A percentile compares a stretch with the other conserved stretches of the same genome.
These are phyloP conservation scores for Napeogenes inachia DNA, from an alignment of 2,888 invertebrate species.

Conservation along the genomic window DNA sequence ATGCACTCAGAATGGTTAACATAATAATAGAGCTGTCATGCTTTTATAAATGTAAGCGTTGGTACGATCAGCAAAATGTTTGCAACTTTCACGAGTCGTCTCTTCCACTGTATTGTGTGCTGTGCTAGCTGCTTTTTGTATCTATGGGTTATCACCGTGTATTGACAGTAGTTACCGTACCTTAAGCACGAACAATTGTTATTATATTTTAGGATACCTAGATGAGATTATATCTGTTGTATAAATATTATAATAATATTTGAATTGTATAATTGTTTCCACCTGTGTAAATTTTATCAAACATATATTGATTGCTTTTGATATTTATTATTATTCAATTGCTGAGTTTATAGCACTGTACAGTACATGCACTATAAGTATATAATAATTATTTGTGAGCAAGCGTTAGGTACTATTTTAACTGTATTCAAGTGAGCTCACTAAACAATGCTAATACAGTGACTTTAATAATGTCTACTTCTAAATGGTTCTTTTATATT, in stretches of 20 bases:
- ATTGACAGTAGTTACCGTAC: constrained; percentile 64
- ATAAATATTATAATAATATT: too few species aligned
- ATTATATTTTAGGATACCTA: constrained; percentile 27
- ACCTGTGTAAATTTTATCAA: constrained; percentile 23
- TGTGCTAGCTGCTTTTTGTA: constrained; percentile 78
- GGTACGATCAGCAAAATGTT: constrained; percentile 73
- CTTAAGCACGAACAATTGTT: constrained; percentile 63
- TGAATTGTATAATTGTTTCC: background rate
- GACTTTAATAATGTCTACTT: too few species aligned
- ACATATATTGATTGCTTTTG: constrained; percentile 35
- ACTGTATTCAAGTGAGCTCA: too few species aligned
- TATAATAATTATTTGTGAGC: background rate
- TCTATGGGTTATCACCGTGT: constrained; percentile 75
- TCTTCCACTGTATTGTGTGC: constrained; percentile 77
- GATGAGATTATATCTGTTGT: background rate
- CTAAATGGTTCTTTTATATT: too few species aligned
- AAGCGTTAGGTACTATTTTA: too few species aligned
- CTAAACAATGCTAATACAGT: too few species aligned
- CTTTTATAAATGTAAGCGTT: constrained; percentile 76
- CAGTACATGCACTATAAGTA: constrained; percentile 56
- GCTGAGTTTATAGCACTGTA: constrained; percentile 61
- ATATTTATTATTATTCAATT: constrained; percentile 38
- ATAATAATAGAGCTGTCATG: constrained; percentile 77
- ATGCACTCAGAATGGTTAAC: constrained; percentile 65
- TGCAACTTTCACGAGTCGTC: constrained; percentile 74